Evolutionary conservation across 2,113 vertebrate genomes (phyloP).

Genomic region (Cheilinus undulatus): DNA sequence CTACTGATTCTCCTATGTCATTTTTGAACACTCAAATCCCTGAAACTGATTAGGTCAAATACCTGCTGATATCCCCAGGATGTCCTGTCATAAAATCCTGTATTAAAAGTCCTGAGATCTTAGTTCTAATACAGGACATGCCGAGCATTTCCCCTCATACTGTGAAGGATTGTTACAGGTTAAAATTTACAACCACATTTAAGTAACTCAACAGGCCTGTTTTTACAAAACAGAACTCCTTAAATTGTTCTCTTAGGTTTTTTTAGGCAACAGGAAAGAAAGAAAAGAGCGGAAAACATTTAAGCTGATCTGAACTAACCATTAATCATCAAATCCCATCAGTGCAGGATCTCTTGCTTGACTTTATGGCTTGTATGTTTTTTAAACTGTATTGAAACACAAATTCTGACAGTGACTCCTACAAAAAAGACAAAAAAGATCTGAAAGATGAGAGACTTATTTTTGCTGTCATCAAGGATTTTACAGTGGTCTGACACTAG

Average conservation of each 20-base stretch:
- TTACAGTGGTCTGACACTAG: slow-evolving; percentile 2
- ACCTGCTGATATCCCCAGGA: neutral
- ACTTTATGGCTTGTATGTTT: slow-evolving; percentile 35
- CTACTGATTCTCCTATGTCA: neutral
- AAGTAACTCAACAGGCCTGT: slow-evolving; percentile 18
- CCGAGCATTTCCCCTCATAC: slow-evolving; percentile 14
- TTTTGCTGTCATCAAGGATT: slow-evolving; percentile 5
- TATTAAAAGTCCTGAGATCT: neutral
- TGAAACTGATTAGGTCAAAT: no score
- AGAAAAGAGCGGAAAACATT: slow-evolving; percentile 61
- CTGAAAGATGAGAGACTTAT: neutral
- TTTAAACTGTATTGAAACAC: slow-evolving; percentile 22
- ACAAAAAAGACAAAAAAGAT: slow-evolving; percentile 12
- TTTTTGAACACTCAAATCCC: neutral
- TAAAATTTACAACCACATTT: slow-evolving; percentile 38
- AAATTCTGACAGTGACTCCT: neutral
- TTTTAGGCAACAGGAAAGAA: slow-evolving; percentile 48
- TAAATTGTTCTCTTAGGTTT: slow-evolving; percentile 55
- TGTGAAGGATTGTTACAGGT: slow-evolving; percentile 27
- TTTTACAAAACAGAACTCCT: slow-evolving; percentile 25
- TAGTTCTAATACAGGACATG: slow-evolving; percentile 5
- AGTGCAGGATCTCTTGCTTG: slow-evolving; percentile 26
- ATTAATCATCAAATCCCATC: slow-evolving; percentile 50
- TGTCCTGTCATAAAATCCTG: neutral
- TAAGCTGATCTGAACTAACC: slow-evolving; percentile 32